Conservation (phyloP, 2,888 invertebrate genomes). For the Reticulitermes lucifugus region DNA sequence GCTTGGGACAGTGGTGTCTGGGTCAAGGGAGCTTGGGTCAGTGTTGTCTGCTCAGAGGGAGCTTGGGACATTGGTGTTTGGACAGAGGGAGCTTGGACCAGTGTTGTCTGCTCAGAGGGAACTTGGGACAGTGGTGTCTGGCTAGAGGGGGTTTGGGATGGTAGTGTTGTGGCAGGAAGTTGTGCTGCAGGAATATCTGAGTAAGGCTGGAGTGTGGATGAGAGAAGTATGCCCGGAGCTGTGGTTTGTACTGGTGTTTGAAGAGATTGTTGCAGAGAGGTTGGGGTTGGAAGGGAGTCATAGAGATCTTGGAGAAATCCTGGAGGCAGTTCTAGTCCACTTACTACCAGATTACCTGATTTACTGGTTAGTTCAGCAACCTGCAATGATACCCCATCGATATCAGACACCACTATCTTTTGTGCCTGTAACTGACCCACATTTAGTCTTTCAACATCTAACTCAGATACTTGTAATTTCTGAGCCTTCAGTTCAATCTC, state of each 20-base stretch:
- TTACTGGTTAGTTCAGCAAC: conserved; percentile 79
- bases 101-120: background rate
- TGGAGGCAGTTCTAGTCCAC: conserved; percentile 76
- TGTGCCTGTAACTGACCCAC: conserved; percentile 84
- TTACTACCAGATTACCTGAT: conserved; percentile 74
- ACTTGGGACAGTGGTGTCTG: background rate
- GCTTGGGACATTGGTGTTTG: background rate
- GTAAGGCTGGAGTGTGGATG: background rate
- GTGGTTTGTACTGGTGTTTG: conserved; percentile 54
- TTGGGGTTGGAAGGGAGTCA: conserved; percentile 52
- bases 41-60: background rate
- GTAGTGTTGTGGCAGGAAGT: background rate
- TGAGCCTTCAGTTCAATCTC: conserved; percentile 67
- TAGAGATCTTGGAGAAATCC: conserved; percentile 73
- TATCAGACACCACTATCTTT: conserved; percentile 83
- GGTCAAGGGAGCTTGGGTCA: background rate
- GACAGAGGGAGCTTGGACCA: background rate
- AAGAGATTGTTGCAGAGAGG: conserved; percentile 55
- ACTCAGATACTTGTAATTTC: conserved; percentile 77
- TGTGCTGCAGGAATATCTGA: background rate
- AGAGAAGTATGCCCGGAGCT: background rate
- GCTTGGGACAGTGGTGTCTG: background rate
- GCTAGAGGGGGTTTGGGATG: background rate
- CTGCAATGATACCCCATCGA: conserved; percentile 79
- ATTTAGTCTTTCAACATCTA: conserved; percentile 82